Percentiles rank a stretch among this genome's conserved stretches.
phyloP scores from a whole-genome alignment of 30 jellyfish, hydroid and myxozoan genomes.

The Cassiopea andromeda region DNA sequence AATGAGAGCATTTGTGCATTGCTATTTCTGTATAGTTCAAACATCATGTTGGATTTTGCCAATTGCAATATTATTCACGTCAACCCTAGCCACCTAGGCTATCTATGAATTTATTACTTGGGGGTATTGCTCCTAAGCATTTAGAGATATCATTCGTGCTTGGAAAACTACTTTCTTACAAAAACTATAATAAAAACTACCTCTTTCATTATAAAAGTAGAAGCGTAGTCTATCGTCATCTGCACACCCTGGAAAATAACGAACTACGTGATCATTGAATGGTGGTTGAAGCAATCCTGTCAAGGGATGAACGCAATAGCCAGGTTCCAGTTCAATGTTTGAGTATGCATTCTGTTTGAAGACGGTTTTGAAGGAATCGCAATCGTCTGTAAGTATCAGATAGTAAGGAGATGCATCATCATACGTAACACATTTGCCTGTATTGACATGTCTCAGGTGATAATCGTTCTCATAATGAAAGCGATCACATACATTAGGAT shows the following conservation, averaged over 20 bases:
- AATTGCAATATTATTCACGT: too few relatives aligned
- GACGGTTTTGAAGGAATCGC: slow-evolving; percentile 24
- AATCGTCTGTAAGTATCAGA: slow-evolving; percentile 32
- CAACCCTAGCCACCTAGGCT: too few relatives aligned
- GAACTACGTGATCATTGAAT: not conserved
- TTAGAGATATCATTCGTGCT: not conserved
- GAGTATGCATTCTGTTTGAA: not conserved
- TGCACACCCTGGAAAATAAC: not conserved
- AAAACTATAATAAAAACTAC: not conserved
- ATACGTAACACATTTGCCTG: slow-evolving; percentile 40
- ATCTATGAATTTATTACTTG: too few relatives aligned
- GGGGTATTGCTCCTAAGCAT: not conserved
- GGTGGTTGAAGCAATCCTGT: slow-evolving; percentile 5
- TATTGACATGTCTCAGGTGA: slow-evolving; percentile 31
- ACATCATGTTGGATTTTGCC: not conserved
- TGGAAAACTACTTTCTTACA: not conserved
- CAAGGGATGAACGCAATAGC: slow-evolving; percentile 22
- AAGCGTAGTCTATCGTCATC: slow-evolving; percentile 4
- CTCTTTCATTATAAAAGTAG: slow-evolving; percentile 44
- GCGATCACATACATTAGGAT: slow-evolving; percentile 48
- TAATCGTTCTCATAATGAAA: slow-evolving; percentile 6
- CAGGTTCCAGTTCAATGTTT: not conserved
- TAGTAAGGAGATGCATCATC: not conserved
- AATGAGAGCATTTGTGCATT: not conserved
- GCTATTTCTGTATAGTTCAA: not conserved